These are phyloP conservation scores for Lophochroa leadbeateri DNA, from an alignment of 2,113 vertebrate species.

Conservation along the genomic window DNA sequence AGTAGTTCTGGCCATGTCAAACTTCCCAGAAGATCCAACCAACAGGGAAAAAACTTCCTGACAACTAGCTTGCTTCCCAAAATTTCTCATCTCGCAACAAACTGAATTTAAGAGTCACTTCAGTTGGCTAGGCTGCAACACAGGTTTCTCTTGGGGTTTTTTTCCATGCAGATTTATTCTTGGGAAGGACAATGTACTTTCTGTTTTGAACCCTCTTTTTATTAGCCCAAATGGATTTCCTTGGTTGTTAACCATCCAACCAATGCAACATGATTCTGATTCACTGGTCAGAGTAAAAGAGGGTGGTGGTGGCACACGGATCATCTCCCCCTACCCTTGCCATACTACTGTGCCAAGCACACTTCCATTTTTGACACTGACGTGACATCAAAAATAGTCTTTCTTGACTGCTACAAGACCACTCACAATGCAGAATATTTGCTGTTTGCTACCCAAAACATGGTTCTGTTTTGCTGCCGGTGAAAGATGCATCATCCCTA, in stretches of 20 bases:
- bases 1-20: neutral
- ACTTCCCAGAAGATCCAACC: neutral
- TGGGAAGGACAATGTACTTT: neutral
- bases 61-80: neutral
- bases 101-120: neutral
- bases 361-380: neutral
- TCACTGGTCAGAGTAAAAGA: neutral
- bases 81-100: neutral
- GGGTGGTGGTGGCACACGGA: fast-evolving
- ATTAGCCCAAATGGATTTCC: neutral
- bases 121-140: neutral
- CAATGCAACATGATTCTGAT: neutral
- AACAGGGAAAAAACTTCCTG: neutral
- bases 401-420: neutral
- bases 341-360: neutral
- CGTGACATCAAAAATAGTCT: neutral
- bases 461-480: neutral
- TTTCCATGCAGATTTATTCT: neutral
- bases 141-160: neutral
- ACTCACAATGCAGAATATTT: neutral
- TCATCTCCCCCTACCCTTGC: neutral
- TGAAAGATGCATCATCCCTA: neutral
- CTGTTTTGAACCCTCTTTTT: neutral
- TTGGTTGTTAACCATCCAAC: neutral
- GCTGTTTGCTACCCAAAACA: neutral